Base-by-base conservation (phyloP, 2,797 vertebrate genomes). In the Paratrypauchen microcephalus region DNA sequence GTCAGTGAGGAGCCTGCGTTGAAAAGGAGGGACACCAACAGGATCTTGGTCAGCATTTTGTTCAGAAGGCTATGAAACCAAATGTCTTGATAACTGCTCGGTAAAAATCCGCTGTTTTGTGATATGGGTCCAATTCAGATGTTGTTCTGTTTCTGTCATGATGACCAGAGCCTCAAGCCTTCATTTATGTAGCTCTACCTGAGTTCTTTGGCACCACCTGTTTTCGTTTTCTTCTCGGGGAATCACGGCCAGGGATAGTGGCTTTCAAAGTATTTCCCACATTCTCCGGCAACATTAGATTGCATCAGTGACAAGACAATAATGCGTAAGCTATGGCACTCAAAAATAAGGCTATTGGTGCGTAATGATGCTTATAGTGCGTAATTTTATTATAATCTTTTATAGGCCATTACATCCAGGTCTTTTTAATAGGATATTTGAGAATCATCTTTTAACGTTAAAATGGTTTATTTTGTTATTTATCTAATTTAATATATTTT, bases 41-140 rank as follows among this genome's bases (percentile, higher is more conserved):
- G 9, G 0, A 71, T 32, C 41, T 41, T 70, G 71, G 0, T 56
- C 0, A 76, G 21, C 87, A 89, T 89, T 9, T 77, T 84, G 61
- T 47, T 64, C 39, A 18, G 23, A 26, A 21, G 12, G 8, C 8
- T 16, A 11, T 21, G 2, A 16, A n/a, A 55, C 8, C 18, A 30
- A 59, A n/a, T 19, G 18, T 36, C 28, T 59, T 12, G 24, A 57
- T 3, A 19, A 18, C 0, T n/a, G 30, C 30, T 61, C 32, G 23
- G 32, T 39, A 32, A 21, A 23, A 41, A 41, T 41, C 19, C 8
- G 9, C 32, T 13, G 30, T 41, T 21, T 61, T 39, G 59, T 39
- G 18, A 18, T 39, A 5, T n/a, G 19, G 36, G 5, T 45, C n/a
- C 13, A 24, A 8, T 63, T 21, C n/a, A 8, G 13, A 24, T 15